phyloP scores from a whole-genome alignment of 2,113 vertebrate species.

The Alectura lathami region DNA sequence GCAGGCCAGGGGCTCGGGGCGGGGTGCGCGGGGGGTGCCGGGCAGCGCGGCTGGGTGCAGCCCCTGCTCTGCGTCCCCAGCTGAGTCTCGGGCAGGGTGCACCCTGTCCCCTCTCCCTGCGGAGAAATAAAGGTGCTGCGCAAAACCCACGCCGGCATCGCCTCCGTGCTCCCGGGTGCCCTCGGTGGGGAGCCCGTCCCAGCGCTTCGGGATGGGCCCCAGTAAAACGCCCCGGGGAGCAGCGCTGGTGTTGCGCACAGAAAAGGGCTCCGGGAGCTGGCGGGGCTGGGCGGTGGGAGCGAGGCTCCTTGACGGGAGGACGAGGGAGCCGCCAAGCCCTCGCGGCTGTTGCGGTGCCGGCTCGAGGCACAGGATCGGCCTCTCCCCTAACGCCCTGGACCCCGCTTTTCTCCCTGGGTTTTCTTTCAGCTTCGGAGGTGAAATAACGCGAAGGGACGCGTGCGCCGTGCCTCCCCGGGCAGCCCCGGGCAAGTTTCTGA shows the following conservation, averaged over 20 bases:
- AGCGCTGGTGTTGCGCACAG: background rate
- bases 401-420: fast-evolving
- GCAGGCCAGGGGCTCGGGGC: too few species aligned
- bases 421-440: background rate
- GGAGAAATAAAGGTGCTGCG: too few species aligned
- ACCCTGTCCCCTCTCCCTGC: too few species aligned
- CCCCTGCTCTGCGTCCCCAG: too few species aligned
- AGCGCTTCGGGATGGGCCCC: background rate
- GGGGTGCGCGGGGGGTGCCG: background rate
- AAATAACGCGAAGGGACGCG: background rate
- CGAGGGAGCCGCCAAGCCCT: background rate
- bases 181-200: background rate
- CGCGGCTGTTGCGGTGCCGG: fast-evolving
- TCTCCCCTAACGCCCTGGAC: fast-evolving
- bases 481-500: background rate
- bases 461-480: fast-evolving
- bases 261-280: background rate
- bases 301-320: slow-evolving; percentile 45
- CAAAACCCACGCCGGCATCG: too few species aligned
- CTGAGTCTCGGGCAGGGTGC: background rate
- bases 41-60: background rate
- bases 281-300: slow-evolving; percentile 12
- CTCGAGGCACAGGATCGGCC: background rate
- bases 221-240: too few species aligned
- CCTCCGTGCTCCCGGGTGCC: too few species aligned